phyloP scores from a whole-genome alignment of 1,140 invertebrate species.

The Temnothorax nylanderi region DNA sequence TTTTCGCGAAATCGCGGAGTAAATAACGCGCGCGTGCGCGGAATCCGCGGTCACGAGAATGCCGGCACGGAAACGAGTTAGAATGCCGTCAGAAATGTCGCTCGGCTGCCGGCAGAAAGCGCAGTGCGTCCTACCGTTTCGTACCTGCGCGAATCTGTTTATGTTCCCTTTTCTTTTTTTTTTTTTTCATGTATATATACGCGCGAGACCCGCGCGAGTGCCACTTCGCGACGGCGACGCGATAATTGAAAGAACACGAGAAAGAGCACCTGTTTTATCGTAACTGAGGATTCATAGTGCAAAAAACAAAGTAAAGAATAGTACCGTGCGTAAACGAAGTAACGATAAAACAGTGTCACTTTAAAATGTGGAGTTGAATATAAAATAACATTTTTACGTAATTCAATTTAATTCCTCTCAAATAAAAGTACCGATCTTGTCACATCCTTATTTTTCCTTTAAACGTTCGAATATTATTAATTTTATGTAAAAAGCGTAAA shows the following conservation, averaged over 20 bases:
- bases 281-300: not conserved
- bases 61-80: slow-evolving; percentile 62
- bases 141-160: slow-evolving; percentile 33
- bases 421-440: not conserved
- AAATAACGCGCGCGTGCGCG: slow-evolving; percentile 71
- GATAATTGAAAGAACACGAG: slow-evolving; percentile 28
- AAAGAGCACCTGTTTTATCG: not conserved
- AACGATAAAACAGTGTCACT: not conserved
- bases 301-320: not conserved
- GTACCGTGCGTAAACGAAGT: not conserved
- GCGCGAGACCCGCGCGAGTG: not conserved
- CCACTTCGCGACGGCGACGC: not conserved
- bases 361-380: not conserved
- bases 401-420: not conserved
- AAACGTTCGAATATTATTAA: not conserved
- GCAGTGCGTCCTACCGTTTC: not conserved
- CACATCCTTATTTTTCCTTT: not conserved
- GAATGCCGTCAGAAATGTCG: slow-evolving; percentile 75
- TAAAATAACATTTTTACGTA: not conserved
- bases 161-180: not conserved
- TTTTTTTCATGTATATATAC: not conserved
- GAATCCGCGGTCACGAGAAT: slow-evolving; percentile 68
- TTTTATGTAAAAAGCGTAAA: not conserved
- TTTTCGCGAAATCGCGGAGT: slow-evolving; percentile 74
- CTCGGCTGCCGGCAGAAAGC: slow-evolving; percentile 23